Base-by-base conservation (phyloP, 2,797 vertebrate genomes). In the Falco berigora region DNA sequence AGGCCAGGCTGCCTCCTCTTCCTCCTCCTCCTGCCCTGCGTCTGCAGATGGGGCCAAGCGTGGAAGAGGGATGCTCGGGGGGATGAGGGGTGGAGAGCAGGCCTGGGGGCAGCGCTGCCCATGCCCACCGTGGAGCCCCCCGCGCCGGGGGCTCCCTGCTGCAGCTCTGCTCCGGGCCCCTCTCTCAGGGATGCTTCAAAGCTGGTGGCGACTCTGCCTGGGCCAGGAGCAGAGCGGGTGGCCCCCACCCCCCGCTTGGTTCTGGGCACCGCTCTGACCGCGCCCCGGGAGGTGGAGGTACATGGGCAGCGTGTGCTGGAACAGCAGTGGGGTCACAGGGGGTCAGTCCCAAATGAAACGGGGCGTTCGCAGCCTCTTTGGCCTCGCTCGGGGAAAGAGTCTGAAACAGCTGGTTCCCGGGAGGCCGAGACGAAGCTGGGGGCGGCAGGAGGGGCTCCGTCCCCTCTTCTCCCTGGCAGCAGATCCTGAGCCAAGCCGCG, bases 201-300 rank as follows among this genome's bases (percentile, higher is more conserved):
- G 49, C 17, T 1, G 0, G 2, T 4, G 5, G 22, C 1, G 0
- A 28, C 36, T 46, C 62, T 4, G 4, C 22, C 2, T 2, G 30
- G 24, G 38, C 14, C 23, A 27, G 53, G 17, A 86, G 59, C 10
- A 2, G 4, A 22, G 12, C 0, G 1, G 18, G 23, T 1, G 0
- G 28, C 83, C 6, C 10, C 34, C 56, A 52, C 2, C 14, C 17
- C 17, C 18, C 25, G 24, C 30, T 22, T 13, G 17, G 25, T 11
- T 67, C 55, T 24, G 62, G 56, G 61, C 49, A 34, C 2, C 0
- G 5, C 8, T 8, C 40, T 22, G 75, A n/a, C 10, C 55, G 78
- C 22, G 2, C 12, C 8, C 20, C 27, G 50, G 1, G 3, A 50
- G 20, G 5, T 13, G 24, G 32, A 11, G 16, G 12, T 7, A 28